phyloP scores from a whole-genome alignment of 2,888 invertebrate genomes.

The Melanotus villosus region DNA sequence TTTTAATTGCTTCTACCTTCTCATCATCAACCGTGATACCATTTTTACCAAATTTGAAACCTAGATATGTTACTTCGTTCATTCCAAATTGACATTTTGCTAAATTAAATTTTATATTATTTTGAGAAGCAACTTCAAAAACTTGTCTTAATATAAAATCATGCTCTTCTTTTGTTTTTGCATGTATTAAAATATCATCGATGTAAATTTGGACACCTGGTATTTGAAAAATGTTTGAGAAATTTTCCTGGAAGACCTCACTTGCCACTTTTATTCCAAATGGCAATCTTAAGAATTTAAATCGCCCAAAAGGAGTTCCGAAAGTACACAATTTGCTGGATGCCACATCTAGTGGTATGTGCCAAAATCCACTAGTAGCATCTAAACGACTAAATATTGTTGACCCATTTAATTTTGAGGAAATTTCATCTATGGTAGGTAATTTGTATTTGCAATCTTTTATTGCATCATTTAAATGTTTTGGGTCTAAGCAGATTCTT shows the following conservation, averaged over 20 bases:
- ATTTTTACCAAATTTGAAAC: slow-evolving; percentile 41
- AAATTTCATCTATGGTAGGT: no score
- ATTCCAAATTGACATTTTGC: slow-evolving; percentile 34
- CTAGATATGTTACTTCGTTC: slow-evolving; percentile 26
- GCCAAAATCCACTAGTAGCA: slow-evolving; percentile 52
- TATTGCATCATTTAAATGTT: slow-evolving; percentile 47
- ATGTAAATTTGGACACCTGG: slow-evolving; percentile 53
- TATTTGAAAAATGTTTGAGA: slow-evolving; percentile 42
- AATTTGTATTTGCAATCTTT: slow-evolving; percentile 41
- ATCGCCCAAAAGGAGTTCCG: slow-evolving; percentile 42
- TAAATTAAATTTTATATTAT: slow-evolving; percentile 39
- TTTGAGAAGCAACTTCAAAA: slow-evolving; percentile 25
- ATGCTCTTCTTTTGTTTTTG: slow-evolving; percentile 37
- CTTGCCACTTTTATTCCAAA: slow-evolving; percentile 49
- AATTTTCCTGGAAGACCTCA: slow-evolving; percentile 46
- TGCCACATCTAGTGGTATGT: slow-evolving; percentile 47
- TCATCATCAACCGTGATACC: slow-evolving; percentile 42
- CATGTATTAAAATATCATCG: slow-evolving; percentile 40
- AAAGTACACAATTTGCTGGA: slow-evolving; percentile 50
- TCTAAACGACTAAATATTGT: slow-evolving; percentile 47
- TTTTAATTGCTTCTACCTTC: slow-evolving; percentile 46
- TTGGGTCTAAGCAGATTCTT: slow-evolving; percentile 48
- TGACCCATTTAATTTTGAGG: slow-evolving; percentile 39
- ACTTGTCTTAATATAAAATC: slow-evolving; percentile 31
- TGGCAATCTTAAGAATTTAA: slow-evolving; percentile 49